These are phyloP conservation scores for Periophthalmus modestus DNA, from an alignment of 2,113 vertebrate species.

Conservation along the genomic window DNA sequence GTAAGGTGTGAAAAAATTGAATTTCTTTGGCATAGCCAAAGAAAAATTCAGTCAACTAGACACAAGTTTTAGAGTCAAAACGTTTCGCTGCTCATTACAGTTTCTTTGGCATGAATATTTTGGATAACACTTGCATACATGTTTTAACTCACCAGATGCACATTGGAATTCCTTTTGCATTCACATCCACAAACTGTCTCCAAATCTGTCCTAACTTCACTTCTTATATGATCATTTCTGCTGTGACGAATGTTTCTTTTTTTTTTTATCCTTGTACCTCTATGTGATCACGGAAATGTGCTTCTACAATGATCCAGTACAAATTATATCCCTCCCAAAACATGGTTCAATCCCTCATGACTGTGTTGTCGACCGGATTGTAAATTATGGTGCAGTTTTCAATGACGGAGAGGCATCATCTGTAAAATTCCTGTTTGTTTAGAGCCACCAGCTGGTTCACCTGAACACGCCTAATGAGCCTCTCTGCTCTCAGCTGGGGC, in stretches of 20 bases:
- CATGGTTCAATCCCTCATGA: not conserved
- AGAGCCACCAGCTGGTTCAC: conserved; percentile 9
- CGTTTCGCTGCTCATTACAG: too few species aligned
- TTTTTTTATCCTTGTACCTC: not conserved
- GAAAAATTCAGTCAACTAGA: too few species aligned
- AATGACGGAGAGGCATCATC: conserved; percentile 1
- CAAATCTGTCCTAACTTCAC: not conserved
- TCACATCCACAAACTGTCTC: not conserved
- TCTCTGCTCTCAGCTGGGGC: conserved; percentile 3
- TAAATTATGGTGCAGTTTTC: conserved; percentile 7
- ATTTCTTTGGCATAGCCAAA: too few species aligned
- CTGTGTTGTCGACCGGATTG: not conserved
- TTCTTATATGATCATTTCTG: not conserved
- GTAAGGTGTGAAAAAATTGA: too few species aligned
- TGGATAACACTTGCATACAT: not conserved
- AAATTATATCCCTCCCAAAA: not conserved
- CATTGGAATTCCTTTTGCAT: not conserved
- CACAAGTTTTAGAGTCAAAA: too few species aligned
- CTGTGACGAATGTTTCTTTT: not conserved
- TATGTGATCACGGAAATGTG: not conserved
- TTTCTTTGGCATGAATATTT: not conserved
- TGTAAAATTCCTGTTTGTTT: conserved; percentile 7
- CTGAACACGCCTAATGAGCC: conserved; percentile 5
- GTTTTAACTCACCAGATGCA: not conserved
- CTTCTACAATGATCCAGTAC: not conserved